Base-by-base conservation (phyloP, 92 coral and sea anemone species). In the Phenganax subtilis region DNA sequence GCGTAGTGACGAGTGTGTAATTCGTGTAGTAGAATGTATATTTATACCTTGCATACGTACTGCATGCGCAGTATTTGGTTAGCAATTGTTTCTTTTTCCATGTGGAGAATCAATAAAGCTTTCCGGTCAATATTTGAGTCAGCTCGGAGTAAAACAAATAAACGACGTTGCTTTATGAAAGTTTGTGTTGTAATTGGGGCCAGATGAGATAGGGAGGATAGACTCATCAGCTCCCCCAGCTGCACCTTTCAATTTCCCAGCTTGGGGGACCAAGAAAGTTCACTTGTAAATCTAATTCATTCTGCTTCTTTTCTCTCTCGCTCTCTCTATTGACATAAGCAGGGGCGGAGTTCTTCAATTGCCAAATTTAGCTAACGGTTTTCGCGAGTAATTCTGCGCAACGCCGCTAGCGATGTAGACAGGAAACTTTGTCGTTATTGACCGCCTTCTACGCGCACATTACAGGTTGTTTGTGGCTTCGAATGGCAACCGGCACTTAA, bases 361-460 rank as follows among this genome's bases (percentile, higher is more conserved):
- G 83, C 83, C 83, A 79, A 79, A 79, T 79, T 79, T 79, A 79
- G 53, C 74, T 79, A 79, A 79, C 83, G 83, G 83, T 79, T 79
- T 79, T 62, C 73, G 73, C 73, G 51, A 67, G 72, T 11, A 30
- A 29, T 12, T 68, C 47, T 68, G 53, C 30, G 31, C 73, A 68
- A 68, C 47, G 53, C 73, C 6, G 47, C 47, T 37, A 2, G 71
- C 25, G 31, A 65, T 65, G 65, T n/a, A 37, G 54, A 75, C 80
- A 54, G 80, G 63, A 75, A 59, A 75, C 25, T 75, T 75, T 57
- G 16, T 9, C 53, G 53, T 68, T 37, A 68, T 68, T 68, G 53
- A 68, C 73, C 73, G 73, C 73, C 67, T 61, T 12, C 9, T 28
- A 68, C 52, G 31, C 31, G 31, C 47, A 68, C 3, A 68, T 79